Conservation (phyloP, 2,797 vertebrate species). For the Anguilla obscura region DNA sequence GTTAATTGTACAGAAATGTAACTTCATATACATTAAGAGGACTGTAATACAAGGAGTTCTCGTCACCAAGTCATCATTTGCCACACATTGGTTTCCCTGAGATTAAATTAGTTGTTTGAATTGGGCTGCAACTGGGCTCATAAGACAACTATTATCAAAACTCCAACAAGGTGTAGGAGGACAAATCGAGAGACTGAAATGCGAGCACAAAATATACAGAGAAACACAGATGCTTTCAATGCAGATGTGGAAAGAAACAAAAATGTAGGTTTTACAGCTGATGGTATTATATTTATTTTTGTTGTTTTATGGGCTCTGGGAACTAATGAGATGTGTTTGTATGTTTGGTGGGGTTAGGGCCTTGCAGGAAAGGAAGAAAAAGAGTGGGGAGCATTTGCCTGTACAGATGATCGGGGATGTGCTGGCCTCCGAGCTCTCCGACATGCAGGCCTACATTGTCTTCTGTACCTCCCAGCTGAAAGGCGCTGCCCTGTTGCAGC, state of each 20-base stretch:
- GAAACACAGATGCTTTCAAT: not conserved
- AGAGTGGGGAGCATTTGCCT: constrained; percentile 85
- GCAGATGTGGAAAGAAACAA: not conserved
- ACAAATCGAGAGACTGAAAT: not conserved
- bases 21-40: no score
- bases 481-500: constrained; percentile 83
- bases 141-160: not conserved
- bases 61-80: no score
- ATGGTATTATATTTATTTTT: not conserved
- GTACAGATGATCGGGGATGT: constrained; percentile 92
- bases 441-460: constrained; percentile 94
- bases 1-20: no score
- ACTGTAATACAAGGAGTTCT: no score
- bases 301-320: not conserved
- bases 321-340: constrained; percentile 5
- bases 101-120: no score
- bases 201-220: not conserved
- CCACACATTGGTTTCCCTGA: no score
- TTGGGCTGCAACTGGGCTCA: no score
- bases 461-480: constrained; percentile 97
- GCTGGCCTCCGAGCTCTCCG: constrained; percentile 82
- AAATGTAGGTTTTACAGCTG: not conserved
- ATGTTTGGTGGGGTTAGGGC: constrained; percentile 68
- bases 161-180: not conserved
- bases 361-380: constrained; percentile 86